Conservation (phyloP, 2,113 vertebrate genomes). For the Melanostigma gelatinosum region DNA sequence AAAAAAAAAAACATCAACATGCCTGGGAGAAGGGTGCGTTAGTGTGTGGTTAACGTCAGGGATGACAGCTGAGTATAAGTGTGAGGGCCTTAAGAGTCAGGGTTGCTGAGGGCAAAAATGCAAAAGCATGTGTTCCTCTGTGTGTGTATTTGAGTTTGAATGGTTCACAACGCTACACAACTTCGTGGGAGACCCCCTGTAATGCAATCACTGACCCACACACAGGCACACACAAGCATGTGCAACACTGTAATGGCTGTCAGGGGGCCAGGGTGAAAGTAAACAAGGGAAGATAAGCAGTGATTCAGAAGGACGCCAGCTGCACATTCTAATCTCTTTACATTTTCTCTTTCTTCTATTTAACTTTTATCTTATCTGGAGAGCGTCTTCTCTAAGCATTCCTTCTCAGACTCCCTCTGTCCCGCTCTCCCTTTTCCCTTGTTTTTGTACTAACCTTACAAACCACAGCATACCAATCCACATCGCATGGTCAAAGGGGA, state of each 20-base stretch:
- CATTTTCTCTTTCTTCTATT: slow-evolving; percentile 82
- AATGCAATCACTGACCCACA: slow-evolving; percentile 68
- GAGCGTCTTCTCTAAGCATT: slow-evolving; percentile 79
- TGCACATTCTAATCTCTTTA: slow-evolving; percentile 83
- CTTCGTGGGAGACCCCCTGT: slow-evolving; percentile 67
- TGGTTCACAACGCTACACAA: slow-evolving; percentile 46
- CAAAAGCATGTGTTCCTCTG: not conserved
- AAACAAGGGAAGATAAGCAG: slow-evolving; percentile 83
- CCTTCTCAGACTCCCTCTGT: slow-evolving; percentile 70
- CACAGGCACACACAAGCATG: slow-evolving; percentile 57
- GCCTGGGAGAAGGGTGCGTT: not conserved
- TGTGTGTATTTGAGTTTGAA: slow-evolving; percentile 56
- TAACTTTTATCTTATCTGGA: slow-evolving; percentile 83
- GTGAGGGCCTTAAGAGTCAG: slow-evolving; percentile 63
- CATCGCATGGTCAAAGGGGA: slow-evolving; percentile 48
- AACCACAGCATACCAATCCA: slow-evolving; percentile 61
- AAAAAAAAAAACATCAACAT: not conserved
- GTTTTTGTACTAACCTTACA: slow-evolving; percentile 65
- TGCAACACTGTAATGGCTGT: slow-evolving; percentile 79
- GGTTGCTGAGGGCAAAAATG: slow-evolving; percentile 54
- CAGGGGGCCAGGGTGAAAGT: slow-evolving; percentile 78
- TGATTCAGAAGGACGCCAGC: slow-evolving; percentile 82
- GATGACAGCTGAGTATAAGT: slow-evolving; percentile 43
- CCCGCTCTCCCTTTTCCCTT: slow-evolving; percentile 61
- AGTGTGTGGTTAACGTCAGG: slow-evolving; percentile 6